These are phyloP conservation scores for Leptinotarsa defecta DNA, from an alignment of 1,140 invertebrate genomes.

Conservation along the genomic window DNA sequence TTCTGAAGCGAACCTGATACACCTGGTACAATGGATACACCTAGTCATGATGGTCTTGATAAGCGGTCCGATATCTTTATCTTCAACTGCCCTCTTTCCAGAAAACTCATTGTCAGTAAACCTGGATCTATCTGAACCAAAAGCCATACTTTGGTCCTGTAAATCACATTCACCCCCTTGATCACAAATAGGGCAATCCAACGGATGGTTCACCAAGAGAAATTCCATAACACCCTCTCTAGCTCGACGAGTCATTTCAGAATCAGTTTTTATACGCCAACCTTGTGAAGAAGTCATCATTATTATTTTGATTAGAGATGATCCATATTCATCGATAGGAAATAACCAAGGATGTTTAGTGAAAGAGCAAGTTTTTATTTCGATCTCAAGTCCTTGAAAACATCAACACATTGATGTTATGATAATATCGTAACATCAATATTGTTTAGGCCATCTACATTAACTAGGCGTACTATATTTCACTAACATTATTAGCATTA, in stretches of 20 bases:
- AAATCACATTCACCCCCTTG: constrained; percentile 99
- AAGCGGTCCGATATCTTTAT: constrained; percentile 97
- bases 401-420: no score
- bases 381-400: no score
- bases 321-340: neutral
- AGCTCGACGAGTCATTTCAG: constrained; percentile 91
- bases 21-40: constrained; percentile 99
- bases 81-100: constrained; percentile 97
- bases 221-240: constrained; percentile 99
- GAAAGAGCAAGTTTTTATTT: no score
- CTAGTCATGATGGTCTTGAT: constrained; percentile 99
- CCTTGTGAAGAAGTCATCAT: constrained; percentile 33
- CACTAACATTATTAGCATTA: no score
- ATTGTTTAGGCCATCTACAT: no score
- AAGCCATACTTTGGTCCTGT: constrained; percentile 99
- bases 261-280: constrained; percentile 96
- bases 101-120: constrained; percentile 92
- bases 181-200: constrained; percentile 99
- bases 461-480: no score
- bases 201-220: constrained; percentile 95
- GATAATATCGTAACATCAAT: no score
- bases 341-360: no score
- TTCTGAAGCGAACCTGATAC: constrained; percentile 95
- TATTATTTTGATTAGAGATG: neutral
- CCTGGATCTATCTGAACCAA: constrained; percentile 93